Percentiles rank a stretch among this genome's conserved stretches.
Evolutionary conservation across 2,797 vertebrate species (phyloP).

Genomic region (Ptychobarbus kaznakovi): DNA sequence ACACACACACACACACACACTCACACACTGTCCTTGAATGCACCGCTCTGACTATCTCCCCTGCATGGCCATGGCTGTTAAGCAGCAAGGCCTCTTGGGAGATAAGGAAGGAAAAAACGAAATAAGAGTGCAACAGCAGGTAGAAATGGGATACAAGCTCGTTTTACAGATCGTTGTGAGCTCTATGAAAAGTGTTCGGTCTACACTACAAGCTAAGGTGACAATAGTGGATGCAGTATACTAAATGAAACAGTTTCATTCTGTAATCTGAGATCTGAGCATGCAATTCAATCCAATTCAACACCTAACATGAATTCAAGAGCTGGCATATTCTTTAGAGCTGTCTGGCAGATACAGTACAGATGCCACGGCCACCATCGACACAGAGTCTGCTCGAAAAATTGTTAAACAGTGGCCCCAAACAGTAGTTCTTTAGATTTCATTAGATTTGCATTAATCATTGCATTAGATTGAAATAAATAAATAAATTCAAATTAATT

Average conservation of each 20-base stretch:
- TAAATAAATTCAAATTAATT: too few species aligned
- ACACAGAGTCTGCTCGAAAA: not conserved
- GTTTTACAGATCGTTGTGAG: not conserved
- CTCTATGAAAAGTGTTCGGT: not conserved
- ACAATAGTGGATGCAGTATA: not conserved
- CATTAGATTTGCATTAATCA: not conserved
- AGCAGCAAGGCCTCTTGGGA: slow-evolving; percentile 36
- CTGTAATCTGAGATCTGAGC: not conserved
- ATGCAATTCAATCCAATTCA: not conserved
- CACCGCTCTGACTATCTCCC: slow-evolving; percentile 15
- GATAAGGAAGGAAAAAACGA: slow-evolving; percentile 21
- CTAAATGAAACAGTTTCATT: not conserved
- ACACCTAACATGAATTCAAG: not conserved
- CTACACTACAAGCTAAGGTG: not conserved
- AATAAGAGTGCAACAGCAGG: not conserved
- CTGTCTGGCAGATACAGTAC: not conserved
- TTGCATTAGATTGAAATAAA: not conserved
- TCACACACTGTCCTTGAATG: slow-evolving; percentile 35
- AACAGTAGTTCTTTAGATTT: not conserved
- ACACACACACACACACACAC: not conserved
- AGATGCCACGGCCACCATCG: not conserved
- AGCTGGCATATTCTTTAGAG: not conserved
- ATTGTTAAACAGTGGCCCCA: not conserved
- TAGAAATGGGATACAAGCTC: slow-evolving; percentile 12
- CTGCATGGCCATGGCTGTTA: slow-evolving; percentile 35